A percentile compares a stretch with the other conserved stretches of the same genome.
Conservation (phyloP, 2,113 vertebrate species). For the Periophthalmodon schlosseri region DNA sequence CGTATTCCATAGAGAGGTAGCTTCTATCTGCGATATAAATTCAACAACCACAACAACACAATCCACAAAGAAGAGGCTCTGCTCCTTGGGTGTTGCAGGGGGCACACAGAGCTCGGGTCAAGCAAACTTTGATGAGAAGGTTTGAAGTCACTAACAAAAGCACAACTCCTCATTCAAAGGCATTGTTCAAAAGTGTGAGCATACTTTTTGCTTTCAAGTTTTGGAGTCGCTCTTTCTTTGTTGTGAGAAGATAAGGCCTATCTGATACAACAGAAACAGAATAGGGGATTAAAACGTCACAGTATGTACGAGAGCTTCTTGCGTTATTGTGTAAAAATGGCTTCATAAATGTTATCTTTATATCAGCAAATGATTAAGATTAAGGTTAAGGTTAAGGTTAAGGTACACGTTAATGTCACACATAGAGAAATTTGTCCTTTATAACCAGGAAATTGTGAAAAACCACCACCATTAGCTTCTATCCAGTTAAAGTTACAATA, state of each 20-base stretch:
- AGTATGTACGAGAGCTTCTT: not conserved
- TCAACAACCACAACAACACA: not conserved
- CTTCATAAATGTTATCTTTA: not conserved
- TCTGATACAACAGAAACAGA: not conserved
- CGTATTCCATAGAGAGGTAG: not conserved
- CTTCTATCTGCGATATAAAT: not conserved
- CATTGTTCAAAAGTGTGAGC: not conserved
- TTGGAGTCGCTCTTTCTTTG: not conserved
- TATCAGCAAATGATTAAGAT: not conserved
- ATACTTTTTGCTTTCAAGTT: not conserved
- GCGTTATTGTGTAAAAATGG: not conserved
- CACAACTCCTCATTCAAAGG: conserved; percentile 4
- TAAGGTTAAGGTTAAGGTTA: not conserved
- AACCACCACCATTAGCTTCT: too few species aligned
- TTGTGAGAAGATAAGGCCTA: conserved; percentile 2
- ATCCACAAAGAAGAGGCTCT: not conserved
- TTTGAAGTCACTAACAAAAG: conserved; percentile 3
- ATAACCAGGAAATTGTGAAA: too few species aligned
- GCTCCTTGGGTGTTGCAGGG: not conserved
- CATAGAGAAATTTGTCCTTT: too few species aligned
- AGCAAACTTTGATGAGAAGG: conserved; percentile 4
- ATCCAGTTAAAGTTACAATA: too few species aligned
- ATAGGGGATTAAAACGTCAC: not conserved
- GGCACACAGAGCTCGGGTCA: not conserved
- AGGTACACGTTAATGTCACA: not conserved